Evolutionary conservation across 2,888 invertebrate species (phyloP), one percentile per base, ranked within the genome.

Genomic region (Lathronympha strigana): DNA sequence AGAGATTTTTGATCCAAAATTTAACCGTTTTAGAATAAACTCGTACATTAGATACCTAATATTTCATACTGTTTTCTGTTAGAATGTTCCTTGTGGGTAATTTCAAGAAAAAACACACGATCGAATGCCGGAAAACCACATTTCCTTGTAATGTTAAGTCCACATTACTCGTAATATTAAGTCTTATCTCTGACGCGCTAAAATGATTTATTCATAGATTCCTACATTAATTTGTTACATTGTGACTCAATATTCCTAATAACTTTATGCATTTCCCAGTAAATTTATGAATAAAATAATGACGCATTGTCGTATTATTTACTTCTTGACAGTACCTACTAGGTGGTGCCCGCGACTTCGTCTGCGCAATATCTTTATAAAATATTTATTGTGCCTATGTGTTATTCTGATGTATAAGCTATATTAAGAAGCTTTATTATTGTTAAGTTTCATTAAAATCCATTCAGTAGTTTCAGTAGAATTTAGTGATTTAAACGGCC

Each of bases 71-170:
- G 17, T 60, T 61, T 61, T 38, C 40, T 21, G 40, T 11, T 61
- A 31, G n/a, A 51, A 31, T 50, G 11, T 5, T 43, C 1, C 9
- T 50, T 40, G n/a, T 43, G 40, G 21, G n/a, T 31, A 40, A 19
- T 15, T 11, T 40, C n/a, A 31, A 31, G 31, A 61, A 43, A n/a
- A 28, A 28, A 1, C 28, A 28, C 28, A 28, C 8, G 28, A 61
- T 23, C 19, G 23, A 25, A 50, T 28, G 4, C 51, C 28, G 51
- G 50, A 50, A 61, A 61, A 61, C 28, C 40, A 43, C 25, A 38
- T 40, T 40, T 40, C 38, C 25, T 25, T 38, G 38, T 25, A 38
- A 40, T 40, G 15, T n/a, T 15, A 38, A 4, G 38, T 38, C 9
- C 4, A 38, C 15, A 17, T n/a, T n/a, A n/a, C n/a, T n/a, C n/a